Evolutionary conservation across 2,888 invertebrate genomes (phyloP), one percentile per base, ranked within the genome.

Genomic region (Latrodectus elegans): DNA sequence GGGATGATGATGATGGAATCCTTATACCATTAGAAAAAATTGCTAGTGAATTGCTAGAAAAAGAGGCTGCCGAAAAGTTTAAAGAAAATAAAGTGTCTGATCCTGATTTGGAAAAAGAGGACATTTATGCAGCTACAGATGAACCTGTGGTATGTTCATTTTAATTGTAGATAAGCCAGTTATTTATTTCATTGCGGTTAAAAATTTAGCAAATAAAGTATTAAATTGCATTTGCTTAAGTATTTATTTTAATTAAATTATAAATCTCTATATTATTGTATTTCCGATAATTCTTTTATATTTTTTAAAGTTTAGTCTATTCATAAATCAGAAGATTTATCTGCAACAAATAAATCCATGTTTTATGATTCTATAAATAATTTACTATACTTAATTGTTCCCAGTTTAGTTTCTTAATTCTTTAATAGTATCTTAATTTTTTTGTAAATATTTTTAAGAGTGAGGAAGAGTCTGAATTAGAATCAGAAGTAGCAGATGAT

Each of bases 1-100:
- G 98, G 91, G 99, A 99, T 92, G 99, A 99, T 91, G 99, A 99
- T 91, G 99, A 99, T 92, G 99, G 99, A 0, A 94, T 99, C 78
- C 93, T 99, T 71, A 93, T 97, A 89, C 99, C 99, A 0, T 92
- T 97, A 6, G 99, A 99, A 92, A 94, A 94, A 90, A 94, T 94
- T 88, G 95, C 95, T 55, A 97, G 98, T 93, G 95, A 95, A 91
- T 93, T 94, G 91, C 94, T 94, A 0, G 93, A 94, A 67, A 93
- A 93, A 89, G 92, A 92, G 89, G 94, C 95, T 0, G 94, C 96
- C 2, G 93, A 94, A 9, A 95, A 96, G 90, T 97, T 97, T 96
- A 95, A 95, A 90, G 94, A 91, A 72, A 92, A 91, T 90, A 94
- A 94, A 91, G 93, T 93, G 89, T 92, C 93, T 89, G 92, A 92